These are phyloP conservation scores for Cantharis nigra DNA, from an alignment of 2,888 invertebrate genomes.

Conservation along the genomic window DNA sequence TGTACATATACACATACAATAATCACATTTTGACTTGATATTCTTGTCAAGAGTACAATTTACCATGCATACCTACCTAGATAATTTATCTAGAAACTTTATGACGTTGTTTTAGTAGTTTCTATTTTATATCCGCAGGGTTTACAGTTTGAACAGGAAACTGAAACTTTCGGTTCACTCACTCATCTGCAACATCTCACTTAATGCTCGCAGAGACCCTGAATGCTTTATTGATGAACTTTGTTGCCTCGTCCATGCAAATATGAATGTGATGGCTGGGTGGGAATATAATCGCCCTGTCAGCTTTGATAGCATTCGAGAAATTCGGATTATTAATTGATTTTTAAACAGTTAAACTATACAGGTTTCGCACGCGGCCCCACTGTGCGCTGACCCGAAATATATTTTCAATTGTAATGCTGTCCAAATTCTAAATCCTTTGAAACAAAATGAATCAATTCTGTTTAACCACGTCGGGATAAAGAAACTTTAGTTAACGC, in stretches of 20 bases:
- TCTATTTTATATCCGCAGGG: conserved; percentile 27
- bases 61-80: conserved; percentile 11
- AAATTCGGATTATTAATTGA: conserved; percentile 23
- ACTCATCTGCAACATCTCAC: conserved; percentile 22
- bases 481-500: neutral
- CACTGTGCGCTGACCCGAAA: conserved; percentile 17
- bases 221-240: conserved; percentile 26
- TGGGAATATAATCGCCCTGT: conserved; percentile 13
- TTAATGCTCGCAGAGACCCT: conserved; percentile 12
- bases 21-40: neutral
- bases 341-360: conserved; percentile 19
- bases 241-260: conserved; percentile 14
- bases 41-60: neutral
- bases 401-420: conserved; percentile 17
- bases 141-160: conserved; percentile 19
- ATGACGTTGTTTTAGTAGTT: conserved; percentile 22
- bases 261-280: conserved; percentile 14
- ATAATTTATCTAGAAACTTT: conserved; percentile 25
- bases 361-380: conserved; percentile 3
- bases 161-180: conserved; percentile 12
- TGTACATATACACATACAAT: neutral
- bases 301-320: conserved; percentile 17
- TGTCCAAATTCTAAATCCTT: neutral
- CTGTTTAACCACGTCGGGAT: neutral
- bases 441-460: conserved; percentile 1